Evolutionary conservation across 2,797 vertebrate genomes (phyloP).

Genomic region (Gymnoscopelus microlampas): DNA sequence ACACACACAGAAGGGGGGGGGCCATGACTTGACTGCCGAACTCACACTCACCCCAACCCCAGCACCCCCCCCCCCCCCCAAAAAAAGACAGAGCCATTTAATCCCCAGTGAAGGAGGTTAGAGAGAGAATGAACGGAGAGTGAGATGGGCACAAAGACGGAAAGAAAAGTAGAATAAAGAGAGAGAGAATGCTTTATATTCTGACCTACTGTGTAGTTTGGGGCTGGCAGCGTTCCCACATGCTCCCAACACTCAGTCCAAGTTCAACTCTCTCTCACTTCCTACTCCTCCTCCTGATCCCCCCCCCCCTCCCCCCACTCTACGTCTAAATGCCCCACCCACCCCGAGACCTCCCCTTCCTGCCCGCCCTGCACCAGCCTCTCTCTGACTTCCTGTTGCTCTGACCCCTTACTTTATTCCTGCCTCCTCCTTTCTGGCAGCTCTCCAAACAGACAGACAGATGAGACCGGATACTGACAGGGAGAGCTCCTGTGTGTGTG

Average conservation of each 20-base stretch:
- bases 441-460: conserved; percentile 66
- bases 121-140: conserved; percentile 16
- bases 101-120: conserved; percentile 36
- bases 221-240: conserved; percentile 77
- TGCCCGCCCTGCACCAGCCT: conserved; percentile 44
- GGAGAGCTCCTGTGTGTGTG: conserved; percentile 38
- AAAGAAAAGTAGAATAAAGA: conserved; percentile 38
- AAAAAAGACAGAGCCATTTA: conserved; percentile 37
- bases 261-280: conserved; percentile 76
- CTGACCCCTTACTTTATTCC: conserved; percentile 72
- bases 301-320: conserved; percentile 16
- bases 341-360: conserved; percentile 68
- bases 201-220: conserved; percentile 83
- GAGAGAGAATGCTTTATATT: conserved; percentile 72
- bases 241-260: conserved; percentile 76
- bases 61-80: conserved; percentile 5
- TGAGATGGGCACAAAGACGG: conserved; percentile 25
- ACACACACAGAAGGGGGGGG: not conserved
- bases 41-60: not conserved
- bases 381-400: conserved; percentile 83
- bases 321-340: conserved; percentile 28
- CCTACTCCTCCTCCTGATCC: conserved; percentile 43
- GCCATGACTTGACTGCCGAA: conserved; percentile 32
- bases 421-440: conserved; percentile 65
- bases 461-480: conserved; percentile 64